Conservation (phyloP, 92 coral and sea anemone species). For the Palythoa heliodiscus region DNA sequence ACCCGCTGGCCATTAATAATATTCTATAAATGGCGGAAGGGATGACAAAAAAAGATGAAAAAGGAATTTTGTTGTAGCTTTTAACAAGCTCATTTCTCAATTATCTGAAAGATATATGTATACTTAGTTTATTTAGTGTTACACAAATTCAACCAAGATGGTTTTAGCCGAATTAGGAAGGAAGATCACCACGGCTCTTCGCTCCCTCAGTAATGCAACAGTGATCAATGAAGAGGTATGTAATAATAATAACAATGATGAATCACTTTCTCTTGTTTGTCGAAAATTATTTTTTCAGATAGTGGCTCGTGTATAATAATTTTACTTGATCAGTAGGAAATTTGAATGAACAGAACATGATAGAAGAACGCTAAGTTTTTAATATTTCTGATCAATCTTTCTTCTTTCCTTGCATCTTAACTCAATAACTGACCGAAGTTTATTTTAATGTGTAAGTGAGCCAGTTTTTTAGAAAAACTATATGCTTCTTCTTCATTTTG, state of each 20-base stretch:
- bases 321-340: background rate
- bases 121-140: constrained; percentile 11
- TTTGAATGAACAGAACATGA: background rate
- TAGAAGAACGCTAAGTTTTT: background rate
- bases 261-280: background rate
- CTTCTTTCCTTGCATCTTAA: too few species aligned
- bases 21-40: constrained; percentile 24
- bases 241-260: background rate
- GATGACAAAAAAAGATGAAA: background rate
- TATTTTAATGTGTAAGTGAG: too few species aligned
- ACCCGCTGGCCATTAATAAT: constrained; percentile 35
- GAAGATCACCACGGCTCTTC: constrained; percentile 94
- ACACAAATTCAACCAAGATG: constrained; percentile 63
- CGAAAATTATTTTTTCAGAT: background rate
- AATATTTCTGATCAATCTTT: too few species aligned
- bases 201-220: constrained; percentile 97
- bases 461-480: too few species aligned
- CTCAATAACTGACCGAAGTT: too few species aligned
- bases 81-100: background rate
- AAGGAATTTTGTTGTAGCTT: background rate
- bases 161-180: constrained; percentile 99
- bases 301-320: background rate
- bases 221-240: constrained; percentile 95
- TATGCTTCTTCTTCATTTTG: too few species aligned
- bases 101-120: background rate